Percentiles rank a stretch among this genome's conserved stretches.
Conservation (phyloP, 2,888 invertebrate genomes). For the Alloplasta piceator region DNA sequence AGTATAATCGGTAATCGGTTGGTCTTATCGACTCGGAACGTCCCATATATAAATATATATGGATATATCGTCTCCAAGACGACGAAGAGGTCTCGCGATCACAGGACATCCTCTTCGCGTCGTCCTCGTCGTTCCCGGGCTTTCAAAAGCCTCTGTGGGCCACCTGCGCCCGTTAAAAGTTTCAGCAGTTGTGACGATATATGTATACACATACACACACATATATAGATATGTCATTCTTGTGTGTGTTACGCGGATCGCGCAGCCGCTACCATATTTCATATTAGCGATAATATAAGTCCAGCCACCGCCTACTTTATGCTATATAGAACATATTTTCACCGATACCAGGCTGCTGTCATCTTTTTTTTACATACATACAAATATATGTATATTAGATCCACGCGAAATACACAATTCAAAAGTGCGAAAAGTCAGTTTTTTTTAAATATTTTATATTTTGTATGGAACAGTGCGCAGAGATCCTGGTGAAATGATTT, state of each 20-base stretch:
- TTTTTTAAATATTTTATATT: no score
- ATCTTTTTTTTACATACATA: no score
- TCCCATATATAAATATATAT: conserved; percentile 7
- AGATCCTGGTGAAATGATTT: no score
- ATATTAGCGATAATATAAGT: conserved; percentile 79
- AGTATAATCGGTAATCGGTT: no score
- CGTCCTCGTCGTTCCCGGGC: conserved; percentile 50
- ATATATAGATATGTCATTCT: neutral
- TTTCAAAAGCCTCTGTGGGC: conserved; percentile 63
- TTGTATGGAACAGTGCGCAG: no score
- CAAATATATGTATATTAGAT: no score
- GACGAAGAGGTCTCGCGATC: conserved; percentile 22
- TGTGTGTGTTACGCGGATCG: conserved; percentile 23
- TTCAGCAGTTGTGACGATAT: conserved; percentile 74
- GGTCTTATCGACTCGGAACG: no score
- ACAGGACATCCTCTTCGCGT: conserved; percentile 19
- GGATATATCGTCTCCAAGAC: conserved; percentile 22
- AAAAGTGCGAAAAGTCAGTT: no score
- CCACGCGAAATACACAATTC: no score
- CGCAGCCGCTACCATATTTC: conserved; percentile 79
- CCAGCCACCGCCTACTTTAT: conserved; percentile 45
- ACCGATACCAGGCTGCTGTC: conserved; percentile 19
- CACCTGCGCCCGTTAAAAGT: conserved; percentile 79
- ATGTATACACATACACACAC: conserved; percentile 16
- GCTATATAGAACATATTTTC: conserved; percentile 28